A percentile compares a stretch with the other conserved stretches of the same genome.
Conservation (phyloP, 2,888 invertebrate genomes). For the Eupithecia dodoneata region DNA sequence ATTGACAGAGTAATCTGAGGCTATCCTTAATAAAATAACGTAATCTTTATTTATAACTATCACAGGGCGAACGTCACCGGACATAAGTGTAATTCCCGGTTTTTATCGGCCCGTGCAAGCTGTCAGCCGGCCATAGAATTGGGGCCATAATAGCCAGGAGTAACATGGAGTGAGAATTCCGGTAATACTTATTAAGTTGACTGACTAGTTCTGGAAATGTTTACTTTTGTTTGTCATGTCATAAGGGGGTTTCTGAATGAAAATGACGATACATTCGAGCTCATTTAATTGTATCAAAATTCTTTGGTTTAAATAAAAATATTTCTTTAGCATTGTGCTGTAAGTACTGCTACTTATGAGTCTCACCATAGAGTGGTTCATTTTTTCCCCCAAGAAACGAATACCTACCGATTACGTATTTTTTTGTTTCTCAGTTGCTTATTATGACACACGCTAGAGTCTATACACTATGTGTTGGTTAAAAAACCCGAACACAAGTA, state of each 20-base stretch:
- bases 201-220: background rate
- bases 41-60: constrained; percentile 35
- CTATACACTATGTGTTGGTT: background rate
- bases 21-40: constrained; percentile 27
- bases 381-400: background rate
- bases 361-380: background rate
- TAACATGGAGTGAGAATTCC: constrained; percentile 51
- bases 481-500: background rate
- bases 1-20: background rate
- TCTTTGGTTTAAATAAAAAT: background rate
- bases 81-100: constrained; percentile 47
- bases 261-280: background rate
- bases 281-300: background rate
- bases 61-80: constrained; percentile 44
- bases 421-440: background rate
- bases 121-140: constrained; percentile 47
- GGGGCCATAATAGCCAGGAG: constrained; percentile 46
- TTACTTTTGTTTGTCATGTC: constrained; percentile 1
- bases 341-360: background rate
- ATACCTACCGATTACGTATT: background rate
- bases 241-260: background rate
- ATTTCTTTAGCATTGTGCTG: background rate
- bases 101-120: constrained; percentile 50
- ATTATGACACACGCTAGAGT: background rate
- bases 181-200: constrained; percentile 16